A percentile compares a stretch with the other conserved stretches of the same genome.
phyloP scores from a whole-genome alignment of 1,140 invertebrate genomes.

The Physella acuta region DNA sequence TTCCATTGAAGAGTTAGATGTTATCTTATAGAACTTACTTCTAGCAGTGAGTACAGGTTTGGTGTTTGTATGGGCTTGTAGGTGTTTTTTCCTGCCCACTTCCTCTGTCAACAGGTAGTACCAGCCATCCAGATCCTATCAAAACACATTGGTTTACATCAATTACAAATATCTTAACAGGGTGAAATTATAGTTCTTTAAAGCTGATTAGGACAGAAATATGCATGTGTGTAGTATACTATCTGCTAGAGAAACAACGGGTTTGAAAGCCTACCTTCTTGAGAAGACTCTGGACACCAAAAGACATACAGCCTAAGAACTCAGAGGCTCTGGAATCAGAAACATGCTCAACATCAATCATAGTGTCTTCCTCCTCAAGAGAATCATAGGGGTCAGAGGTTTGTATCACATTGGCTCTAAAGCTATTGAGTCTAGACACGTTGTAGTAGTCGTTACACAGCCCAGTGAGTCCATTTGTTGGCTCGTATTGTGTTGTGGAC shows the following conservation, averaged over 20 bases:
- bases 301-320: constrained; percentile 78
- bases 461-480: not conserved
- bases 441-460: not conserved
- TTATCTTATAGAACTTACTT: constrained; percentile 7
- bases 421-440: not conserved
- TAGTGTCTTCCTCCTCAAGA: constrained; percentile 1
- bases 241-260: not conserved
- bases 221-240: not conserved
- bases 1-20: not conserved
- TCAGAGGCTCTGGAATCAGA: constrained; percentile 70
- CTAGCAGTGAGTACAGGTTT: constrained; percentile 30
- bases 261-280: constrained; percentile 66
- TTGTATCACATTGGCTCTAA: not conserved
- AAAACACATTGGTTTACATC: too few species aligned
- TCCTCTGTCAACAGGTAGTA: constrained; percentile 64
- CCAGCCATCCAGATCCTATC: constrained; percentile 62
- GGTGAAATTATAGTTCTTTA: too few species aligned
- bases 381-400: constrained; percentile 9
- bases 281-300: constrained; percentile 71
- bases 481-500: not conserved
- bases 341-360: constrained; percentile 13
- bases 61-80: constrained; percentile 42
- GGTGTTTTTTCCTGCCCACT: constrained; percentile 60
- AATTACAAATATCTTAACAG: too few species aligned
- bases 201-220: not conserved